Conservation (phyloP, 2,113 vertebrate genomes). For the Ictalurus furcatus region DNA sequence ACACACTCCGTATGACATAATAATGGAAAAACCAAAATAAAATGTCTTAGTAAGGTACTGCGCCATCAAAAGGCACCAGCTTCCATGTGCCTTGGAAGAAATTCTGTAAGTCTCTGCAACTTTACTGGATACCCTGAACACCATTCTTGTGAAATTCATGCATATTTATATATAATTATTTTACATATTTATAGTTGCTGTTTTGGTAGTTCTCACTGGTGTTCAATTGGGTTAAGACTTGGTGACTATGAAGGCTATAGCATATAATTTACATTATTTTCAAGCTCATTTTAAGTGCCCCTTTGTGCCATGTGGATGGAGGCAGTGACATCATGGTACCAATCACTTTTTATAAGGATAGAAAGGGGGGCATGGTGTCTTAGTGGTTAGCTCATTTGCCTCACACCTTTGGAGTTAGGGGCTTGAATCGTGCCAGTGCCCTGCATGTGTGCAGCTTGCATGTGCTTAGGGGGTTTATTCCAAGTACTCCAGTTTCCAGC, state of each 20-base stretch:
- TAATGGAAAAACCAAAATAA: background rate
- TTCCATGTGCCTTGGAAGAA: no score
- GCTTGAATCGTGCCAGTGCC: no score
- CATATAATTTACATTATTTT: background rate
- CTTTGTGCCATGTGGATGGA: background rate
- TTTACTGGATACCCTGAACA: background rate
- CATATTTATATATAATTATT: background rate
- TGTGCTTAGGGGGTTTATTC: no score
- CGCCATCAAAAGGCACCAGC: no score
- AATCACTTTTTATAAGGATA: background rate
- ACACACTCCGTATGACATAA: background rate
- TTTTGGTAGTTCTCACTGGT: background rate
- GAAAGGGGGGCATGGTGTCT: background rate
- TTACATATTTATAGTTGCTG: background rate
- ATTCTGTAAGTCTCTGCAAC: background rate
- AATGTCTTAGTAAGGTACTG: no score
- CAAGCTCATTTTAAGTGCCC: background rate
- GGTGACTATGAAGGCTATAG: no score
- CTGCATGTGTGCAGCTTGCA: no score
- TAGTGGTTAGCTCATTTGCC: no score
- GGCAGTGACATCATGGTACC: background rate
- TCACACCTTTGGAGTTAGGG: no score
- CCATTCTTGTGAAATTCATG: background rate
- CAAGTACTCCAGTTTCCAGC: no score
- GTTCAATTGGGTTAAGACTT: no score